Evolutionary conservation across 2,113 vertebrate genomes (phyloP).

Genomic region (Pollimyrus isidori): DNA sequence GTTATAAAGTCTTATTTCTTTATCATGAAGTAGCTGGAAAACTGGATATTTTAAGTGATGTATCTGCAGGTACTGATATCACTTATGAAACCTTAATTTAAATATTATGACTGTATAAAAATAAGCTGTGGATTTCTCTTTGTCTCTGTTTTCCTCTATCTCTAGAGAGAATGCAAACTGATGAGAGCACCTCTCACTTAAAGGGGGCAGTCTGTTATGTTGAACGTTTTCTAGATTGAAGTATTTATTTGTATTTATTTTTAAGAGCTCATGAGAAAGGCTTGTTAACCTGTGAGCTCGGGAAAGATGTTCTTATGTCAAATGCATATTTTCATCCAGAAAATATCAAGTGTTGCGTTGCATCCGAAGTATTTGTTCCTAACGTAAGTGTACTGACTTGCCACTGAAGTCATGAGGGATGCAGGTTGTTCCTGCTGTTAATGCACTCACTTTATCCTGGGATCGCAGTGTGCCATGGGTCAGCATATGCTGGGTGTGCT

Average conservation of each 20-base stretch:
- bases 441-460: background rate
- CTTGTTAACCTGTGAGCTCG: background rate
- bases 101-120: background rate
- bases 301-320: background rate
- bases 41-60: background rate
- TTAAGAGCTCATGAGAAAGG: background rate
- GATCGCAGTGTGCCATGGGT: background rate
- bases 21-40: background rate
- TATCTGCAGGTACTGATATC: background rate
- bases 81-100: background rate
- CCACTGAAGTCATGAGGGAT: background rate
- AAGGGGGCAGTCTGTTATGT: background rate
- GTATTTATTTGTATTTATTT: background rate
- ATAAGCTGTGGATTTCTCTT: background rate
- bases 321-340: background rate
- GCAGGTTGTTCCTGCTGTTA: background rate
- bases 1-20: slow-evolving; percentile 8
- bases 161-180: background rate
- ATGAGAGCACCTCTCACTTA: background rate
- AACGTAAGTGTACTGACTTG: background rate
- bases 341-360: background rate
- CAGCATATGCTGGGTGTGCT: background rate
- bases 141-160: background rate
- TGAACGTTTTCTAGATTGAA: background rate
- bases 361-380: background rate